Conservation (phyloP, 2,888 invertebrate species). For the Drosophila siamana region DNA sequence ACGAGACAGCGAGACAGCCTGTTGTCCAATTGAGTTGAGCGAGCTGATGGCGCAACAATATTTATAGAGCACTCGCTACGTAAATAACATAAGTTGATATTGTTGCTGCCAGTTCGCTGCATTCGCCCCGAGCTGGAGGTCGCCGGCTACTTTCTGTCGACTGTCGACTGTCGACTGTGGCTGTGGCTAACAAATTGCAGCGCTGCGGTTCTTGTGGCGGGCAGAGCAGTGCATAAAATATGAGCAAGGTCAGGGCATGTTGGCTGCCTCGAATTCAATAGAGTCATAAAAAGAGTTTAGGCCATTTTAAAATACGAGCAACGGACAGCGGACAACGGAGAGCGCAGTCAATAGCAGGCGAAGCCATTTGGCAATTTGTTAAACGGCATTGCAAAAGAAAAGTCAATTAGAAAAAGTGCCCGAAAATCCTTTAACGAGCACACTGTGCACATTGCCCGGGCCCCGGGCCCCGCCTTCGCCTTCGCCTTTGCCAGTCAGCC, state of each 20-base stretch:
- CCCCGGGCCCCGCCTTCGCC: too few species aligned
- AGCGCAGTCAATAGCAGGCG: slow-evolving; percentile 27
- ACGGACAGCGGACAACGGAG: too few species aligned
- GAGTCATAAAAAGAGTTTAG: slow-evolving; percentile 61
- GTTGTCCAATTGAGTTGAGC: slow-evolving; percentile 39
- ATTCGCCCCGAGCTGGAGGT: slow-evolving; percentile 4
- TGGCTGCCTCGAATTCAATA: slow-evolving; percentile 51
- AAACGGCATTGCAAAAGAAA: slow-evolving; percentile 48
- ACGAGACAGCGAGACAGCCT: background rate
- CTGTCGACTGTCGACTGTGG: slow-evolving; percentile 53
- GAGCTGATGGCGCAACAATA: slow-evolving; percentile 45
- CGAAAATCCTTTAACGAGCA: slow-evolving; percentile 37
- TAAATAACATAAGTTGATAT: slow-evolving; percentile 28
- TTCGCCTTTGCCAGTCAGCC: slow-evolving; percentile 20
- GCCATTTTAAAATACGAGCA: slow-evolving; percentile 53
- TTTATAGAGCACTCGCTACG: slow-evolving; percentile 45
- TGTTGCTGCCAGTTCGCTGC: slow-evolving; percentile 21
- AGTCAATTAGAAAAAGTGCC: slow-evolving; percentile 59
- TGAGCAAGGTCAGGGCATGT: too few species aligned
- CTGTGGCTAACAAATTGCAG: slow-evolving; percentile 62
- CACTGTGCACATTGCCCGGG: too few species aligned
- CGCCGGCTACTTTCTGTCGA: slow-evolving; percentile 1
- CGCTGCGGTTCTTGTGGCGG: slow-evolving; percentile 52
- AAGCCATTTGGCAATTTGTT: slow-evolving; percentile 50
- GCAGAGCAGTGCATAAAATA: too few species aligned